These are phyloP conservation scores for Monochamus saltuarius DNA, from an alignment of 1,140 invertebrate species.

Conservation along the genomic window DNA sequence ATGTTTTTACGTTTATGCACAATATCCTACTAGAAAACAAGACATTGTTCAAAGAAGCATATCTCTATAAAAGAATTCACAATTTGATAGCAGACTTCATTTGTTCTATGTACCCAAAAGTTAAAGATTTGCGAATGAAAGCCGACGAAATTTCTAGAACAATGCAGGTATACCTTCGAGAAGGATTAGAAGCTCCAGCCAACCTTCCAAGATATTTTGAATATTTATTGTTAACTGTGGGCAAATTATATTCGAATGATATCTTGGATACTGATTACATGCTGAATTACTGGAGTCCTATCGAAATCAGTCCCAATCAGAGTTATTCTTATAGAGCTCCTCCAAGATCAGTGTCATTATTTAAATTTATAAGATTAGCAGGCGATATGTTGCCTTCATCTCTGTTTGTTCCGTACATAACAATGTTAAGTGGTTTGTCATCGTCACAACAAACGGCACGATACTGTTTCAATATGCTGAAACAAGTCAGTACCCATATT, in stretches of 20 bases:
- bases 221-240: constrained; percentile 75
- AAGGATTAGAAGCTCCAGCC: constrained; percentile 77
- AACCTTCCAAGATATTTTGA: constrained; percentile 81
- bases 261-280: constrained; percentile 69
- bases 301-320: constrained; percentile 56
- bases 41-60: constrained; percentile 73
- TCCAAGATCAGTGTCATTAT: constrained; percentile 73
- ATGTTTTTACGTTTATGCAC: constrained; percentile 78
- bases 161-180: constrained; percentile 74
- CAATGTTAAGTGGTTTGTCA: constrained; percentile 82
- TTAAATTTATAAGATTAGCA: constrained; percentile 87
- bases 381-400: constrained; percentile 81
- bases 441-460: constrained; percentile 70
- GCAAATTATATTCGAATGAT: constrained; percentile 77
- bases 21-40: constrained; percentile 72
- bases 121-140: constrained; percentile 77
- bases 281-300: constrained; percentile 81
- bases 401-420: constrained; percentile 83
- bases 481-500: constrained; percentile 67
- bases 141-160: constrained; percentile 88
- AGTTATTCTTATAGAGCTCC: constrained; percentile 46
- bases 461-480: constrained; percentile 85
- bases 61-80: constrained; percentile 83
- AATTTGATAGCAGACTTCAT: constrained; percentile 90
- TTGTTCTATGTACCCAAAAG: constrained; percentile 87